Percentiles rank a stretch among this genome's conserved stretches.
Evolutionary conservation across 2,113 vertebrate species (phyloP).

Genomic region (Aphyosemion australe): DNA sequence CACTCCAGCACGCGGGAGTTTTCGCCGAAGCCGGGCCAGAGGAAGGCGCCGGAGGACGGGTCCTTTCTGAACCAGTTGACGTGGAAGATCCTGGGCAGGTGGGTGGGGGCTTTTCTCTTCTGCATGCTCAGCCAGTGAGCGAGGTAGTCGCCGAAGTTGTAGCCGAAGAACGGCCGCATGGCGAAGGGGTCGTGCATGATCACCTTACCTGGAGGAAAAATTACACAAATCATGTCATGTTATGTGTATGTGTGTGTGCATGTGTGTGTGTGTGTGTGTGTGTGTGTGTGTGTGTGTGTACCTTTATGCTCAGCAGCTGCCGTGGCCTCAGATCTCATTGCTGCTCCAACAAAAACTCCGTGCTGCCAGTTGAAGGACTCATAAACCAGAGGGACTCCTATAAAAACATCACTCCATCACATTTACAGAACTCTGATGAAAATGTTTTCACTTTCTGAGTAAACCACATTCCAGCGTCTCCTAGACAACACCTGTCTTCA

Average conservation of each 20-base stretch:
- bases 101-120: constrained; percentile 80
- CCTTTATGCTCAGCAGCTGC: constrained; percentile 96
- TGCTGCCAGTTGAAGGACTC: constrained; percentile 96
- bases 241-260: too few species aligned
- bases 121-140: constrained; percentile 96
- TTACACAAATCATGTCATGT: too few species aligned
- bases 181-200: constrained; percentile 98
- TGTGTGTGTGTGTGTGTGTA: constrained; percentile 41
- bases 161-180: constrained; percentile 98
- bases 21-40: constrained; percentile 96
- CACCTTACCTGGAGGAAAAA: constrained; percentile 82
- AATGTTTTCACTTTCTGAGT: not conserved
- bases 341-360: constrained; percentile 93
- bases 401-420: constrained; percentile 2
- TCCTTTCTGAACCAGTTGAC: constrained; percentile 98
- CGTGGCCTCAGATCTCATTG: constrained; percentile 97
- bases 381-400: constrained; percentile 94
- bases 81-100: constrained; percentile 95
- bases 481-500: too few species aligned
- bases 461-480: too few species aligned
- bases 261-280: too few species aligned
- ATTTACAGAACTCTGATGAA: not conserved
- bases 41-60: constrained; percentile 82
- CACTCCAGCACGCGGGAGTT: constrained; percentile 94
- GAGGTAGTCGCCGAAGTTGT: constrained; percentile 97